Percentiles rank a stretch among this genome's conserved stretches.
Evolutionary conservation across 2,888 invertebrate genomes (phyloP).

Genomic region (Baronia brevicornis): DNA sequence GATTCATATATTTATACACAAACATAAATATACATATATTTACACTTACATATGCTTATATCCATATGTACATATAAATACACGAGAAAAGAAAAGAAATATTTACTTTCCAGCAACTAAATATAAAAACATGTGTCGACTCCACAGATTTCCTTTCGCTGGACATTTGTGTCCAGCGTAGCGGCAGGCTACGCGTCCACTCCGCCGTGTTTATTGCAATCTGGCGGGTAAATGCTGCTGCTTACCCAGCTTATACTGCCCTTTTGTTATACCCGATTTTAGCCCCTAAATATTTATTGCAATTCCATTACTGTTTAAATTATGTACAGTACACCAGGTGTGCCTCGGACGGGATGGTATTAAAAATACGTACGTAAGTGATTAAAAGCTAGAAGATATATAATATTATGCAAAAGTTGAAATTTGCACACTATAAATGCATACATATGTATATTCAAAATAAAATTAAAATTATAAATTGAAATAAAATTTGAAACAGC

Average conservation of each 20-base stretch:
- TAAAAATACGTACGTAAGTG: no score
- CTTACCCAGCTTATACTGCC: conserved; percentile 55
- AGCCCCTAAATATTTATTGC: conserved; percentile 28
- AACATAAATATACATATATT: no score
- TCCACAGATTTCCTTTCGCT: conserved; percentile 35
- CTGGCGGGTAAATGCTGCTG: conserved; percentile 68
- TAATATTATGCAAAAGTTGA: no score
- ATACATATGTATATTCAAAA: no score
- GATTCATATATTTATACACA: no score
- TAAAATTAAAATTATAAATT: no score
- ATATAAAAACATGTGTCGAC: conserved; percentile 17
- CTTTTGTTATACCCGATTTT: conserved; percentile 46
- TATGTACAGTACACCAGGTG: conserved; percentile 10
- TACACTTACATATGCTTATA: no score
- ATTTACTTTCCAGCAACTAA: background rate
- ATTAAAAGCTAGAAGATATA: no score
- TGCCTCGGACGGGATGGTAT: conserved; percentile 1
- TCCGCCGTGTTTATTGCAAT: conserved; percentile 70
- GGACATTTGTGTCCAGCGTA: conserved; percentile 57
- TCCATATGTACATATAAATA: no score
- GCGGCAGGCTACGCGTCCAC: conserved; percentile 55
- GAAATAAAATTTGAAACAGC: no score
- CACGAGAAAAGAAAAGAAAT: no score
- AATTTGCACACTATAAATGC: no score
- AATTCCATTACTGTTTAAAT: conserved; percentile 9